Conservation (phyloP, 2,113 vertebrate genomes). For the Cercocebus atys region DNA sequence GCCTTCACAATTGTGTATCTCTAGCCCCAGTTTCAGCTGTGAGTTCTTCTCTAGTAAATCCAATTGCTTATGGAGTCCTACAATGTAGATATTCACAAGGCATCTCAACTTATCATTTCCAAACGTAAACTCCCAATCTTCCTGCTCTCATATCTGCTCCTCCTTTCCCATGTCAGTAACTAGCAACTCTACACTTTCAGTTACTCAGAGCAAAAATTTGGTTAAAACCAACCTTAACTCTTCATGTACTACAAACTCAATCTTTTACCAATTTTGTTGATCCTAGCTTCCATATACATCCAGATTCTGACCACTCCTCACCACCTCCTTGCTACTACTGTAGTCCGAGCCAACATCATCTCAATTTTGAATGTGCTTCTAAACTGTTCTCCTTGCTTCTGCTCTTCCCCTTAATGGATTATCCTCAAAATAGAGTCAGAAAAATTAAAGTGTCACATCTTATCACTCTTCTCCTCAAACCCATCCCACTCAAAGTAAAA, state of each 20-base stretch:
- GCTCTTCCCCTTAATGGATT: background rate
- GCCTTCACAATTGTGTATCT: accelerated
- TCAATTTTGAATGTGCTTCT: background rate
- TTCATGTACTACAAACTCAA: background rate
- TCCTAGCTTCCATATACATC: background rate
- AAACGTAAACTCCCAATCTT: background rate
- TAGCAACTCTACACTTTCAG: background rate
- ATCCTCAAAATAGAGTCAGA: background rate
- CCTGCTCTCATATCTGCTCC: background rate
- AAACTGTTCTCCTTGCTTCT: background rate
- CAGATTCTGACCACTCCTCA: background rate
- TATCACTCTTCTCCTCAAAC: background rate
- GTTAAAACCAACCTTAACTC: background rate
- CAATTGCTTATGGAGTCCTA: background rate
- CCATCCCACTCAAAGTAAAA: background rate
- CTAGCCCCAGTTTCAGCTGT: background rate
- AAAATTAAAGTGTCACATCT: background rate
- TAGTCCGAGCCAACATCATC: background rate
- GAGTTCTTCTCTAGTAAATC: background rate
- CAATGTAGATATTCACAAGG: background rate
- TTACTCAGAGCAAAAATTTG: background rate
- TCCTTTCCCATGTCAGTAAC: background rate
- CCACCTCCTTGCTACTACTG: background rate
- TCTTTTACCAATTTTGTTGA: background rate
- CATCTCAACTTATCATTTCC: background rate